phyloP scores from a whole-genome alignment of 2,797 vertebrate species.

The Rhinoraja longicauda region DNA sequence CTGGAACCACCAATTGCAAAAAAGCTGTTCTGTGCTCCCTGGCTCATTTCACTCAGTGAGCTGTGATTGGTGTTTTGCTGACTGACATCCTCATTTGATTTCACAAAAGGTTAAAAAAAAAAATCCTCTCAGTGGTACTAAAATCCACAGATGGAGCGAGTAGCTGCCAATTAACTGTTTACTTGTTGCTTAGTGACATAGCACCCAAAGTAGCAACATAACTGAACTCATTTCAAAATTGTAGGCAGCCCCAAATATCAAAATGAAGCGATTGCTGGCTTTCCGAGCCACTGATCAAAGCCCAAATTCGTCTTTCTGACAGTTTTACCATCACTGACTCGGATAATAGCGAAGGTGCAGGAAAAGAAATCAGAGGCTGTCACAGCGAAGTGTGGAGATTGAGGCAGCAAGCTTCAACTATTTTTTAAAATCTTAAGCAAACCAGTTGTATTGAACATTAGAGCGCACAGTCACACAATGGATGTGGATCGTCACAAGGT shows the following conservation, averaged over 20 bases:
- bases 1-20: neutral
- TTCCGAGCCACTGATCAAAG: constrained; percentile 31
- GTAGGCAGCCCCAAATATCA: constrained; percentile 3
- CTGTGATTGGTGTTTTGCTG: constrained; percentile 34
- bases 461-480: neutral
- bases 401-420: neutral
- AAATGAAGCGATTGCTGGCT: constrained; percentile 27
- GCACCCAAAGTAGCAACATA: neutral
- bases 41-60: constrained; percentile 8
- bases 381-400: neutral
- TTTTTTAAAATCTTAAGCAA: neutral
- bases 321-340: neutral
- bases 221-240: constrained; percentile 36
- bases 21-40: neutral
- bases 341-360: constrained; percentile 3
- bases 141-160: constrained; percentile 6
- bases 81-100: constrained; percentile 25
- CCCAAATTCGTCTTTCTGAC: constrained; percentile 11
- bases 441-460: neutral
- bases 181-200: constrained; percentile 34
- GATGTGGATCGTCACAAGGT: neutral
- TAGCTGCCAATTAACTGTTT: constrained; percentile 28
- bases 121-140: constrained; percentile 20
- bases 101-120: constrained; percentile 24
- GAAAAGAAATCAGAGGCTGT: constrained; percentile 19